Percentiles rank a stretch among this genome's conserved stretches.
phyloP scores from a whole-genome alignment of 2,888 invertebrate species.

The Drosophila subsilvestris region DNA sequence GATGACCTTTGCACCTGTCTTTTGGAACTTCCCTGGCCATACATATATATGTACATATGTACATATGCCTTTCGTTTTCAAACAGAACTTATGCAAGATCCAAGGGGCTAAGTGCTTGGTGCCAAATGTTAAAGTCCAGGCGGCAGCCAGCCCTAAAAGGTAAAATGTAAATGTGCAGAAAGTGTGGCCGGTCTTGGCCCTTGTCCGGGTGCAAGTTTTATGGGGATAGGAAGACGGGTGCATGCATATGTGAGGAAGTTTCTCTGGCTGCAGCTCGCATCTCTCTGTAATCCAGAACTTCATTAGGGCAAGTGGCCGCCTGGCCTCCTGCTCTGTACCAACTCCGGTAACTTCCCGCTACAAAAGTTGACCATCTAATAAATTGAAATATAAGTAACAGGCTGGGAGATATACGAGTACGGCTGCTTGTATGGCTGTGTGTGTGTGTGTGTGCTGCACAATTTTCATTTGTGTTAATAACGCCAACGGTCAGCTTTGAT shows the following conservation, averaged over 20 bases:
- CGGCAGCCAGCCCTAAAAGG: conserved; percentile 21
- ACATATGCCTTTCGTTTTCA: neutral
- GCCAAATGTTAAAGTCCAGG: conserved; percentile 46
- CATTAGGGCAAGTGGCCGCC: conserved; percentile 65
- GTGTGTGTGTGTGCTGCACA: conserved; percentile 14
- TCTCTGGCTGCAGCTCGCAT: conserved; percentile 5
- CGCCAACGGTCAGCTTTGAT: conserved; percentile 70
- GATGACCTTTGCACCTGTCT: neutral
- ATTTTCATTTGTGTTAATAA: conserved; percentile 65
- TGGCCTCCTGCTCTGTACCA: conserved; percentile 1
- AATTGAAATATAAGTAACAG: conserved; percentile 63
- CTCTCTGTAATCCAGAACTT: conserved; percentile 55
- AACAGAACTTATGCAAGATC: conserved; percentile 17
- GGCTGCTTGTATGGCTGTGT: neutral
- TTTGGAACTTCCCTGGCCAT: neutral
- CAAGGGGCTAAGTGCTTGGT: conserved; percentile 55
- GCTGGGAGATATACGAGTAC: neutral
- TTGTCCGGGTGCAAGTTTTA: conserved; percentile 20
- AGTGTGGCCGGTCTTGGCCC: conserved; percentile 9
- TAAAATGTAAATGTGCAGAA: conserved; percentile 47
- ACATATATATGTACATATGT: neutral
- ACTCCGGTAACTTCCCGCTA: conserved; percentile 1
- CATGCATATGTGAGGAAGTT: conserved; percentile 12
- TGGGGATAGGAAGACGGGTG: neutral
- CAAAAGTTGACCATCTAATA: conserved; percentile 53